A percentile compares a stretch with the other conserved stretches of the same genome.
Conservation (phyloP, 2,888 invertebrate genomes). For the Colletes collaris region DNA sequence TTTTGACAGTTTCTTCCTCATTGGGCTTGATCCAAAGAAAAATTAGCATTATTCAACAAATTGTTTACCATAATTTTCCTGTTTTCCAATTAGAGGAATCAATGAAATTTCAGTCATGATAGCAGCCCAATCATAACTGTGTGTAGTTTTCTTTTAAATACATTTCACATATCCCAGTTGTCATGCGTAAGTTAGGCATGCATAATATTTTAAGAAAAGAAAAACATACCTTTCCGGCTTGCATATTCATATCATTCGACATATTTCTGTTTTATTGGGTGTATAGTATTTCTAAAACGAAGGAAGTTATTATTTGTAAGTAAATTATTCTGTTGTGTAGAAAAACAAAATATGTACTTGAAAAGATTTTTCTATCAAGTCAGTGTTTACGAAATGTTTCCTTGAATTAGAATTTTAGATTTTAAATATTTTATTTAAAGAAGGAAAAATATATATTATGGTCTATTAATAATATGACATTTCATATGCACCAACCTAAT, state of each 20-base stretch:
- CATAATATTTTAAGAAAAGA: constrained; percentile 15
- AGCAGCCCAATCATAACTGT: constrained; percentile 52
- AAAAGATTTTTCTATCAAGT: too few species aligned
- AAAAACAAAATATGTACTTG: too few species aligned
- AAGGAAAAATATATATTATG: too few species aligned
- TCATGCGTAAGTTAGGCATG: constrained; percentile 63
- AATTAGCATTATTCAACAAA: constrained; percentile 66
- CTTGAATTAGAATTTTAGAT: too few species aligned
- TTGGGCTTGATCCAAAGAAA: constrained; percentile 76
- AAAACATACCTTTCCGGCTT: constrained; percentile 77
- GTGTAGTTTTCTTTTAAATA: constrained; percentile 46
- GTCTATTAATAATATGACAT: neutral
- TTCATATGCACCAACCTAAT: neutral
- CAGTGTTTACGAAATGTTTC: too few species aligned
- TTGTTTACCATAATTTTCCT: constrained; percentile 55
- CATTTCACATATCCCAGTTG: constrained; percentile 52
- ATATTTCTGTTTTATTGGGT: constrained; percentile 62
- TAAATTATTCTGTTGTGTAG: neutral
- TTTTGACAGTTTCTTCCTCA: constrained; percentile 73
- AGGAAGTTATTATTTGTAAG: constrained; percentile 5
- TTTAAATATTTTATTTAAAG: too few species aligned
- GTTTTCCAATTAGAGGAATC: constrained; percentile 59
- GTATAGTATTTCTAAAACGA: constrained; percentile 36
- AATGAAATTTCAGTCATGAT: constrained; percentile 52
- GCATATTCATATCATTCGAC: constrained; percentile 79